phyloP scores from a whole-genome alignment of 1,140 invertebrate species.

The Drosophila takahashii region DNA sequence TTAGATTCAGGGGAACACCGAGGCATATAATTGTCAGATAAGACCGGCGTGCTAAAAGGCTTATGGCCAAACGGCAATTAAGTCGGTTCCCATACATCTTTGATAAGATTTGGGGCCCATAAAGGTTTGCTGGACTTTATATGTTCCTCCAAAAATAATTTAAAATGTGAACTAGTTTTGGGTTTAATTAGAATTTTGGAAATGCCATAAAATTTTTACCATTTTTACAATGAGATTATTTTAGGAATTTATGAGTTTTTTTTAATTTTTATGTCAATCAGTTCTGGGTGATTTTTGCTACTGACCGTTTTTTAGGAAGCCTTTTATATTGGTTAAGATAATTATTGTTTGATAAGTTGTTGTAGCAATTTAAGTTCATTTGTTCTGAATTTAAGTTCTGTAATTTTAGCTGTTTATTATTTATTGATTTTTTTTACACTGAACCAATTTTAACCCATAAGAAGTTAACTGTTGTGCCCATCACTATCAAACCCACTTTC shows the following conservation, averaged over 20 bases:
- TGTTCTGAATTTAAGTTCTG: too few relatives aligned
- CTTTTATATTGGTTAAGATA: too few relatives aligned
- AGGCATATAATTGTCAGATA: constrained; percentile 1
- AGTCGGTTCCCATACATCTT: constrained; percentile 9
- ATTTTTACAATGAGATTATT: too few relatives aligned
- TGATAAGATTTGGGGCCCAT: constrained; percentile 27
- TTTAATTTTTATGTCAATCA: too few relatives aligned
- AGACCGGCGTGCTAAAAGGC: not conserved
- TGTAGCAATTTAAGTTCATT: too few relatives aligned
- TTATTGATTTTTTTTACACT: too few relatives aligned
- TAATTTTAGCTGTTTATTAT: too few relatives aligned
- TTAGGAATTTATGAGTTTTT: too few relatives aligned
- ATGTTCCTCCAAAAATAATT: constrained; percentile 10
- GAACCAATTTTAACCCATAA: not conserved
- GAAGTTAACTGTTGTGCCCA: not conserved
- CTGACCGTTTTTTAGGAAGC: too few relatives aligned
- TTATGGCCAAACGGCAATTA: constrained; percentile 22
- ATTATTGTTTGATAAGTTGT: too few relatives aligned
- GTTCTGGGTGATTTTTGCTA: too few relatives aligned
- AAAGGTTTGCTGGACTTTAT: constrained; percentile 28
- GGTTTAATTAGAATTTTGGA: not conserved
- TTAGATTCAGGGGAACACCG: constrained; percentile 18
- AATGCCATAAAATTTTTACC: too few relatives aligned
- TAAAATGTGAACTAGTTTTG: not conserved
- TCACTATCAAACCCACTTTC: not conserved